phyloP scores from a whole-genome alignment of 2,113 vertebrate genomes.

The Sinosuthora webbiana region DNA sequence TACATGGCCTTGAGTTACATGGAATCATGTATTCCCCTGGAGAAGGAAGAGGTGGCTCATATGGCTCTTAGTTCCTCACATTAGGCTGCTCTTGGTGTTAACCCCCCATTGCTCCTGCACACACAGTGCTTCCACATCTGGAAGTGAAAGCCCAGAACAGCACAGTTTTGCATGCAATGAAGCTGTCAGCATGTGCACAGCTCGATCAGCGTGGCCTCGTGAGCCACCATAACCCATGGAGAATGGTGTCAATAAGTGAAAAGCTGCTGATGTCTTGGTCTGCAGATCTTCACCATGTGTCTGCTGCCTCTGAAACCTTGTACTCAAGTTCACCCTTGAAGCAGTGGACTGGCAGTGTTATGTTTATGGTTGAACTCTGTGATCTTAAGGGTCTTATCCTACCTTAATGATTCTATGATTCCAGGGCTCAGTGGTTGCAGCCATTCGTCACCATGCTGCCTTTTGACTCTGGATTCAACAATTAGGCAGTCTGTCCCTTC shows the following conservation, averaged over 20 bases:
- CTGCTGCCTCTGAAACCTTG: not conserved
- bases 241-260: not conserved
- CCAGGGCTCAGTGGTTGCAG: not conserved
- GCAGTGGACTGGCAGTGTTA: not conserved
- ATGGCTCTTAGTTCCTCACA: not conserved
- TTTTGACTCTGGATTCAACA: not conserved
- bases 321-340: not conserved
- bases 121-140: not conserved
- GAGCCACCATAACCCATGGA: not conserved
- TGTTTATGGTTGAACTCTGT: not conserved
- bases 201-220: fast-evolving
- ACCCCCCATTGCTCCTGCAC: not conserved
- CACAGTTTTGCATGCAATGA: not conserved
- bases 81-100: not conserved
- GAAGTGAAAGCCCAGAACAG: not conserved
- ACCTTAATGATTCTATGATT: not conserved
- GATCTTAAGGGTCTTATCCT: not conserved
- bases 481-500: not conserved
- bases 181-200: not conserved
- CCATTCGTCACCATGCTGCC: not conserved
- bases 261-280: not conserved
- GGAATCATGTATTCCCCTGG: not conserved
- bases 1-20: not conserved
- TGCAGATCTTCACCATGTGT: not conserved
- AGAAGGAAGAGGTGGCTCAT: not conserved